phyloP scores from a whole-genome alignment of 2,113 vertebrate genomes.

The Toxotes chatareus region DNA sequence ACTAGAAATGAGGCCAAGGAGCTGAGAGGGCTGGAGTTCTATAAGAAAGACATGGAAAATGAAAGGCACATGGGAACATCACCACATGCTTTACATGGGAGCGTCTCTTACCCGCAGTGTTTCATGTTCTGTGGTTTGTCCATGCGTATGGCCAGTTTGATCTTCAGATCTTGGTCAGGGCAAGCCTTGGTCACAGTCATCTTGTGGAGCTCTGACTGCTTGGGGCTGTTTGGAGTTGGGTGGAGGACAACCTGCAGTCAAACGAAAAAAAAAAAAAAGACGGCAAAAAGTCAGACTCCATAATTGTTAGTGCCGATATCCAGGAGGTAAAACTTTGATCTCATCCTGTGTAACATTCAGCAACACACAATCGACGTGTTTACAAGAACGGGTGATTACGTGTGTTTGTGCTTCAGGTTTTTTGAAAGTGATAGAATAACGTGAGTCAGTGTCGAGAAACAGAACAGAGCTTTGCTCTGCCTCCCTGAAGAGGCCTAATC shows the following conservation, averaged over 20 bases:
- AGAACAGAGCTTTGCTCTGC: conserved; percentile 52
- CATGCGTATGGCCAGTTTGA: conserved; percentile 98
- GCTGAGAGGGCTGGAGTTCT: conserved; percentile 57
- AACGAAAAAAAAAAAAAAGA: conserved; percentile 24
- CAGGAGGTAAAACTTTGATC: conserved; percentile 42
- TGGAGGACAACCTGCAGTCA: conserved; percentile 92
- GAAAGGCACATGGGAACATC: conserved; percentile 32
- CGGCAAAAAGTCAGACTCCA: neutral
- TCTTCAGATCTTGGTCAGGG: conserved; percentile 96
- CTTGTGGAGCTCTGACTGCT: conserved; percentile 98
- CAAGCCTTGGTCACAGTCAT: conserved; percentile 99
- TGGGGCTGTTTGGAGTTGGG: conserved; percentile 97
- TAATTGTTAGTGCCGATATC: neutral
- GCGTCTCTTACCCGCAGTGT: conserved; percentile 93
- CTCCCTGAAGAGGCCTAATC: conserved; percentile 72
- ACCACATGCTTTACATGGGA: neutral
- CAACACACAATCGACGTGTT: conserved; percentile 43
- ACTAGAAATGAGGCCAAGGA: conserved; percentile 79
- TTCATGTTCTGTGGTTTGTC: conserved; percentile 99
- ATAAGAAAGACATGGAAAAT: conserved; percentile 49
- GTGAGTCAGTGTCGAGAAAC: conserved; percentile 40
- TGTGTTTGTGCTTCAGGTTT: conserved; percentile 26
- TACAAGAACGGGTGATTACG: conserved; percentile 37
- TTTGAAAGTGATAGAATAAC: conserved; percentile 60
- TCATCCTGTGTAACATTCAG: conserved; percentile 49